A percentile compares a stretch with the other conserved stretches of the same genome.
phyloP scores from a whole-genome alignment of 2,888 invertebrate genomes.

The Epicampocera succincta region DNA sequence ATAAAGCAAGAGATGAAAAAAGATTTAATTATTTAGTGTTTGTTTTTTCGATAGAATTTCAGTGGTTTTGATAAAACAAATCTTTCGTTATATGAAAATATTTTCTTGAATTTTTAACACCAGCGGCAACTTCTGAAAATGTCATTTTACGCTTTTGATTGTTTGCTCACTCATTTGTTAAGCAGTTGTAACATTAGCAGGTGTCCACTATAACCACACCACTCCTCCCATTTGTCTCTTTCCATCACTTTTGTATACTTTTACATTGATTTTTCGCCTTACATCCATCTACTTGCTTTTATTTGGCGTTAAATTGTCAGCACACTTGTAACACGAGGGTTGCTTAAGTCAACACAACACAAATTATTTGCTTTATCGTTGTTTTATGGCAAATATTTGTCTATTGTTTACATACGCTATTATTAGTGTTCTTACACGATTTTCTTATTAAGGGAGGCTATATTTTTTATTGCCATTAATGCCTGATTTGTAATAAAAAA shows the following conservation, averaged over 20 bases:
- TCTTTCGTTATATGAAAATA: neutral
- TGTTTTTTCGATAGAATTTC: too few relatives aligned
- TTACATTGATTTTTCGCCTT: neutral
- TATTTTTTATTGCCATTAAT: neutral
- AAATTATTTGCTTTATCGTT: slow-evolving; percentile 60
- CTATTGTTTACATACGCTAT: slow-evolving; percentile 65
- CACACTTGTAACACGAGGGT: slow-evolving; percentile 42
- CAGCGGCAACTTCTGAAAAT: slow-evolving; percentile 30
- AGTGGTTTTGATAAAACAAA: too few relatives aligned
- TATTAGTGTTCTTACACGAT: slow-evolving; percentile 62
- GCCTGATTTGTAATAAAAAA: slow-evolving; percentile 50
- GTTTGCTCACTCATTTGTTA: slow-evolving; percentile 47
- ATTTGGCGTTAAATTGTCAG: slow-evolving; percentile 57
- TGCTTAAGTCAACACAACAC: slow-evolving; percentile 51
- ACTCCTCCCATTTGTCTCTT: slow-evolving; percentile 30
- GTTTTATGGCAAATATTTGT: slow-evolving; percentile 59
- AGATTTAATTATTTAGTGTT: too few relatives aligned
- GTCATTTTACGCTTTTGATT: slow-evolving; percentile 38
- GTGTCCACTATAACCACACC: slow-evolving; percentile 52
- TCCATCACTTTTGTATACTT: slow-evolving; percentile 7
- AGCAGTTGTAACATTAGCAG: slow-evolving; percentile 59
- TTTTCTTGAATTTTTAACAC: slow-evolving; percentile 1
- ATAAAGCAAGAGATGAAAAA: too few relatives aligned
- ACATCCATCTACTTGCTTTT: slow-evolving; percentile 8
- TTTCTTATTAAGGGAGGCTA: slow-evolving; percentile 42